phyloP scores from a whole-genome alignment of 2,113 vertebrate species.

The Oryzias woworae region DNA sequence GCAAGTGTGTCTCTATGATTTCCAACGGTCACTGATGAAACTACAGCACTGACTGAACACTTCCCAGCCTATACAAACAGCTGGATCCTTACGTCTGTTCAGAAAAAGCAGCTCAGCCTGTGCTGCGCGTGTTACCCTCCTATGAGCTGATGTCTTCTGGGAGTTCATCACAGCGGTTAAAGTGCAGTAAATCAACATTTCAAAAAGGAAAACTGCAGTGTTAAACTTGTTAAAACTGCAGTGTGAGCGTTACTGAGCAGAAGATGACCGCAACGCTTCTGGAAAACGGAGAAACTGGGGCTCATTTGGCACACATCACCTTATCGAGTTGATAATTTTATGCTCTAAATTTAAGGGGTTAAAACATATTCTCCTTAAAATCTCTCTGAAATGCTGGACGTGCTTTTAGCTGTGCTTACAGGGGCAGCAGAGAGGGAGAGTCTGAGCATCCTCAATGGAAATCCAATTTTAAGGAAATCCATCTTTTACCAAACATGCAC shows the following conservation, averaged over 20 bases:
- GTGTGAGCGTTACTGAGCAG: neutral
- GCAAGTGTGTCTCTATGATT: constrained; percentile 2
- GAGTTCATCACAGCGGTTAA: too few species aligned
- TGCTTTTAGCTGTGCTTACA: constrained; percentile 6
- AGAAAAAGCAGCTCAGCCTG: too few species aligned
- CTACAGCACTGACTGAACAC: constrained; percentile 1
- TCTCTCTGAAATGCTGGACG: neutral
- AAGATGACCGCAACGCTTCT: neutral
- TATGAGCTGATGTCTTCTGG: too few species aligned
- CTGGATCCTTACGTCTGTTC: neutral
- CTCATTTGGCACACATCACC: constrained; percentile 51
- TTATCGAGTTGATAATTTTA: neutral
- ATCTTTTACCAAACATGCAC: constrained; percentile 41
- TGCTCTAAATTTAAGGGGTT: neutral
- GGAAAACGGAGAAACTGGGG: neutral
- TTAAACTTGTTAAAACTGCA: too few species aligned
- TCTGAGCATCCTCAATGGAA: constrained; percentile 23
- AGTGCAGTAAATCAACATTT: too few species aligned
- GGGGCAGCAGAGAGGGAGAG: constrained; percentile 3
- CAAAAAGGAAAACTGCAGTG: too few species aligned
- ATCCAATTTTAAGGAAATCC: constrained; percentile 27
- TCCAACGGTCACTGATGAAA: neutral
- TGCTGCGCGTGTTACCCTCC: too few species aligned
- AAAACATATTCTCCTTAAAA: neutral
- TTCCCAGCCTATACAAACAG: neutral